Evolutionary conservation across 2,113 vertebrate species (phyloP).

Genomic region (Urocitellus parryii): DNA sequence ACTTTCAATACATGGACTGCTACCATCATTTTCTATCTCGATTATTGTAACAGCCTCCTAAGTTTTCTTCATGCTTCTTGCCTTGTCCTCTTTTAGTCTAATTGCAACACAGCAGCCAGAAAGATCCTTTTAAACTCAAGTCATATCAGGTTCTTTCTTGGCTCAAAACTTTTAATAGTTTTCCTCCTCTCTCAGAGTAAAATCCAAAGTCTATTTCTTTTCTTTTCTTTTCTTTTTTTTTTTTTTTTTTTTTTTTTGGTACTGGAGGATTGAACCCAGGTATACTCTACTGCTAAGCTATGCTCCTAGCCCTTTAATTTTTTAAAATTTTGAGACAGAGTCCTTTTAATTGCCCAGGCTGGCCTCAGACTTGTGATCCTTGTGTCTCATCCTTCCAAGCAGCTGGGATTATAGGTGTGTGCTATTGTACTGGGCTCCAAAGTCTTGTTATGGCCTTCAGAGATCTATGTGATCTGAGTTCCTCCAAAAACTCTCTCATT

Average conservation of each 20-base stretch:
- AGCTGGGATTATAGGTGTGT: neutral
- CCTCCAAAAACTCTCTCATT: neutral
- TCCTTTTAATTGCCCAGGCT: neutral
- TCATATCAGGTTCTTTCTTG: neutral
- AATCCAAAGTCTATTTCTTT: neutral
- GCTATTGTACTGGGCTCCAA: neutral
- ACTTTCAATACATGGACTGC: neutral
- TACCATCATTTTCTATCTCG: neutral
- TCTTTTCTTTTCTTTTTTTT: no score
- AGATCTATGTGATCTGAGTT: neutral
- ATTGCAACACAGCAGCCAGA: neutral
- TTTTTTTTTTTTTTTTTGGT: no score
- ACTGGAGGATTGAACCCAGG: neutral
- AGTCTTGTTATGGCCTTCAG: neutral
- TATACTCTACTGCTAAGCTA: neutral
- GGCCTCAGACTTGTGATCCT: no score
- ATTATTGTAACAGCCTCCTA: neutral
- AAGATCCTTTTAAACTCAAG: neutral
- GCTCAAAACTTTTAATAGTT: conserved; percentile 20
- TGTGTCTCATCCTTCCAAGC: no score
- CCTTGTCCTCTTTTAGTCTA: neutral
- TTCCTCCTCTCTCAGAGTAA: neutral
- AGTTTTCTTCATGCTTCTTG: neutral
- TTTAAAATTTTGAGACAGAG: neutral
- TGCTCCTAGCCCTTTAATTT: neutral